Conservation (phyloP, 2,888 invertebrate species). For the Parnassius orleans region DNA sequence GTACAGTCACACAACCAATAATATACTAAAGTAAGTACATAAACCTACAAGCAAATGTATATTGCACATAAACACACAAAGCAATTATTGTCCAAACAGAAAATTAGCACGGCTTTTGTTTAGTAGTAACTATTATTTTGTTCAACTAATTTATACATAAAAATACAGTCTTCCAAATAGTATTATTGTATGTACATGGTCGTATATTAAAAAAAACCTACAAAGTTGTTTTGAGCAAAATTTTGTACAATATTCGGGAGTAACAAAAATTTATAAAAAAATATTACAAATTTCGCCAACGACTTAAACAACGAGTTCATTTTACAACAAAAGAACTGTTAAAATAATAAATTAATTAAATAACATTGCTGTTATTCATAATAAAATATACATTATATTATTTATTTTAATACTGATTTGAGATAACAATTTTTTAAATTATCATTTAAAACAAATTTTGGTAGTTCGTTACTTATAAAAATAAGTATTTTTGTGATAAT, state of each 20-base stretch:
- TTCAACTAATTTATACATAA: constrained; percentile 16
- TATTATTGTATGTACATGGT: constrained; percentile 15
- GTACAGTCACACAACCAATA: constrained; percentile 73
- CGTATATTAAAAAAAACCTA: background rate
- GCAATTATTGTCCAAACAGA: constrained; percentile 4
- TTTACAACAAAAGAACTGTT: too few species aligned
- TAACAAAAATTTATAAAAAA: too few species aligned
- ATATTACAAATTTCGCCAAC: too few species aligned
- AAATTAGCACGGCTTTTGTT: background rate
- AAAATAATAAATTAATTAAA: too few species aligned
- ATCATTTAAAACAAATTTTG: too few species aligned
- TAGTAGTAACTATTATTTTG: constrained; percentile 6
- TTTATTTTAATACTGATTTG: too few species aligned
- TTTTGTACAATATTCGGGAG: background rate
- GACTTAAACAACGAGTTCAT: too few species aligned
- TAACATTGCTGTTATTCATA: too few species aligned
- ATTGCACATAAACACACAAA: constrained; percentile 22
- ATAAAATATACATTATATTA: too few species aligned
- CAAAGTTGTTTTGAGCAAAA: constrained; percentile 21
- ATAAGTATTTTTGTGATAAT: constrained; percentile 1
- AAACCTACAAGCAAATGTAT: constrained; percentile 21
- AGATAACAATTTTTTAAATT: too few species aligned
- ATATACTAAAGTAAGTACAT: constrained; percentile 38
- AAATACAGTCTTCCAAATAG: constrained; percentile 26
- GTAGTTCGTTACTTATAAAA: constrained; percentile 10